Conservation (phyloP, 2,113 vertebrate genomes). For the Hyla sarda region DNA sequence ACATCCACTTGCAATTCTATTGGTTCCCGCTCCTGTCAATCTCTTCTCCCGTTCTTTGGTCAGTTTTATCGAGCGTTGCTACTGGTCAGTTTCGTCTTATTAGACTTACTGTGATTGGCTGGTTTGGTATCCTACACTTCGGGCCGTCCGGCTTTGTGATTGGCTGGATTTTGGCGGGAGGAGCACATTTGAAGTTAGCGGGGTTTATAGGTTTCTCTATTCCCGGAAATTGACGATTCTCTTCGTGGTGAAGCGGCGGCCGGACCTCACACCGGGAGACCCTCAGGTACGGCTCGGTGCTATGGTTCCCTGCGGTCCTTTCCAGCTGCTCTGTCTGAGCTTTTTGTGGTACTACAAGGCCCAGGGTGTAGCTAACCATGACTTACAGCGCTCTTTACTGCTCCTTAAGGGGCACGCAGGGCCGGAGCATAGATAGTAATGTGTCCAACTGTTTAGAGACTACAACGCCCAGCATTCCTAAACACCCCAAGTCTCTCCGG, state of each 20-base stretch:
- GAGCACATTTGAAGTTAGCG: conserved; percentile 33
- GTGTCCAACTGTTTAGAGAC: no score
- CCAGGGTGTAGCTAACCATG: no score
- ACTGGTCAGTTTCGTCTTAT: background rate
- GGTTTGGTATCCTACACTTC: accelerated
- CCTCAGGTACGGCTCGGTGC: background rate
- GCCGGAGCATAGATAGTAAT: no score
- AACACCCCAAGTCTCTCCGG: no score
- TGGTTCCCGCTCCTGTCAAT: background rate
- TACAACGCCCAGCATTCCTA: no score
- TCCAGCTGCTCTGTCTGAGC: no score
- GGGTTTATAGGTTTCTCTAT: background rate
- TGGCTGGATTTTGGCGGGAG: conserved; percentile 44
- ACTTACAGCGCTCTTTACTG: no score
- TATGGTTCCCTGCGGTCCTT: no score
- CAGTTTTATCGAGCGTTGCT: background rate
- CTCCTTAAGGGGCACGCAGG: no score
- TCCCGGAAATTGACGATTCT: background rate
- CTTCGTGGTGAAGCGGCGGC: no score
- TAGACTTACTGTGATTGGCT: background rate
- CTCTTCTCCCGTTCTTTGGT: background rate
- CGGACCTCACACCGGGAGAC: background rate
- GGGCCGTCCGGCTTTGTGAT: background rate
- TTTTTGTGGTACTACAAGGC: no score
- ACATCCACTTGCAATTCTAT: background rate